These are phyloP conservation scores for Eupithecia abbreviata DNA, from an alignment of 2,888 invertebrate species.

Conservation along the genomic window DNA sequence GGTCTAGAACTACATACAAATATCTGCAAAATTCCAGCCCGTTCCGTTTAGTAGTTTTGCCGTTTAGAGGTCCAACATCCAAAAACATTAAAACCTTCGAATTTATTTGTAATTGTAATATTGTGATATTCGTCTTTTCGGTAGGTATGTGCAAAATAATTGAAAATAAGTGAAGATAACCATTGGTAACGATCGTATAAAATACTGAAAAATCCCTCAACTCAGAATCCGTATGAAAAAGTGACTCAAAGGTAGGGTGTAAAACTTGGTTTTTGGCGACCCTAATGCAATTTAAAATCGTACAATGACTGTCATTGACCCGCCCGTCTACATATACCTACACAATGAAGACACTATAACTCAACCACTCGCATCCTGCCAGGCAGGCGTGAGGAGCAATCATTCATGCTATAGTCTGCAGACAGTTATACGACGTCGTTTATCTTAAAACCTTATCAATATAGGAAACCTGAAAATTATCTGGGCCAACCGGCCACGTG, in stretches of 20 bases:
- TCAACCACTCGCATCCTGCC: conserved; percentile 73
- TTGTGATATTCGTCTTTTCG: too few species aligned
- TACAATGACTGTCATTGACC: conserved; percentile 70
- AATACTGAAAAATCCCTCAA: neutral
- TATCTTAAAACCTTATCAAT: conserved; percentile 45
- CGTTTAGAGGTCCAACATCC: too few species aligned
- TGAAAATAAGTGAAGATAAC: too few species aligned
- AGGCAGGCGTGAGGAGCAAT: conserved; percentile 51
- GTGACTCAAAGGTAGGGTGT: neutral
- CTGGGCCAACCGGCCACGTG: conserved; percentile 68
- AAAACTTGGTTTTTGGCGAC: neutral
- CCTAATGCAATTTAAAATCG: conserved; percentile 44
- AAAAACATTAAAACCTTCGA: too few species aligned
- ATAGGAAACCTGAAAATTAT: conserved; percentile 45
- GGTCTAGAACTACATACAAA: too few species aligned
- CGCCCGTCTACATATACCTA: conserved; percentile 47
- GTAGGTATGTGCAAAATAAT: too few species aligned
- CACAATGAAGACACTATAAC: conserved; percentile 59
- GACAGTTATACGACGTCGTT: conserved; percentile 44
- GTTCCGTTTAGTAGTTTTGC: too few species aligned
- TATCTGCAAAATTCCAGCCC: too few species aligned
- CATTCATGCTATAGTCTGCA: conserved; percentile 53
- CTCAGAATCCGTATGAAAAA: neutral
- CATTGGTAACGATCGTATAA: neutral
- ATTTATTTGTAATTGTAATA: too few species aligned